phyloP scores from a whole-genome alignment of 2,797 vertebrate species.

The Buceros bicornis region DNA sequence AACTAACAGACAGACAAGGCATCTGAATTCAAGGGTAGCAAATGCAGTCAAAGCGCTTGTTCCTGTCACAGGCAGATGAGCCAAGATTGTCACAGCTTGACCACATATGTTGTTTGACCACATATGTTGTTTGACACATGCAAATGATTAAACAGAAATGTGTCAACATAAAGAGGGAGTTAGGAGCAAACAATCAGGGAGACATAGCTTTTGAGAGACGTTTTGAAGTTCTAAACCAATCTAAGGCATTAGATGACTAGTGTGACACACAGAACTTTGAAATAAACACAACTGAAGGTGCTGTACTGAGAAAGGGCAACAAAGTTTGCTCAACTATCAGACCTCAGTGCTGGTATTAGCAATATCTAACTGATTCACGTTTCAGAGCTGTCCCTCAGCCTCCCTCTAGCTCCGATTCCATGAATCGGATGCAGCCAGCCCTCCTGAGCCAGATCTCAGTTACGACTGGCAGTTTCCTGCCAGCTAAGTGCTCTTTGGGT shows the following conservation, averaged over 20 bases:
- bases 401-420: not conserved
- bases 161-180: not conserved
- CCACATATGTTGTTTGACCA: conserved; percentile 1
- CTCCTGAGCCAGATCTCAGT: not conserved
- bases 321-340: not conserved
- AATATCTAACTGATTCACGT: not conserved
- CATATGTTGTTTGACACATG: not conserved
- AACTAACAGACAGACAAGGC: not conserved
- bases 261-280: not conserved
- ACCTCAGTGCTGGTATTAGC: not conserved
- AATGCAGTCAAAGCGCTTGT: not conserved
- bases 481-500: not conserved
- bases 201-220: not conserved
- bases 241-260: not conserved
- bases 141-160: conserved; percentile 20
- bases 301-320: not conserved
- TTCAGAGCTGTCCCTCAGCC: not conserved
- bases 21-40: not conserved
- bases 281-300: not conserved
- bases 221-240: not conserved
- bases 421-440: not conserved
- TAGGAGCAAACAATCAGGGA: not conserved
- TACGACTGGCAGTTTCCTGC: not conserved
- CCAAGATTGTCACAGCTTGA: conserved; percentile 26
- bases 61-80: not conserved